Evolutionary conservation across 2,888 invertebrate genomes (phyloP), one percentile per base, ranked within the genome.

Genomic region (Diabrotica balteata): DNA sequence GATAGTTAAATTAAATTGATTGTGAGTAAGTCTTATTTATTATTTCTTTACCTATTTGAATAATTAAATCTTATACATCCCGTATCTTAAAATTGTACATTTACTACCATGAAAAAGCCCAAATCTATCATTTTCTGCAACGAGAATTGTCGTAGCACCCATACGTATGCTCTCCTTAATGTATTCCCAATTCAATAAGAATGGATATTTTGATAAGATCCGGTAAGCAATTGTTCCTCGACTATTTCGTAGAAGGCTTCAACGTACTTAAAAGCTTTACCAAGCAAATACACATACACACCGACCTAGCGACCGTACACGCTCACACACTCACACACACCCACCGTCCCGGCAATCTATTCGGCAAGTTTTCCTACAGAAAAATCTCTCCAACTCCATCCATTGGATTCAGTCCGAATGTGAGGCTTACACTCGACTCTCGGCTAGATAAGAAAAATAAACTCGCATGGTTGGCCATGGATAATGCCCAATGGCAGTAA

Each of bases 371-470:
- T 63, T 51, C 52, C 65, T 63, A 69, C 51, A 55, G 60, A 59
- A 65, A 69, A 65, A 54, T 63, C 54, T 51, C 63, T 63, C 44
- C 32, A 47, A 59, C 59, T 55, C 22, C 11, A 32, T 32, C 32
- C 32, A n/a, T 7, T 43, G 64, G 52, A 64, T 51, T 64, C 57
- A 46, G 57, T 63, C 53, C 61, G 62, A 65, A 63, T 64, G 61
- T 51, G 46, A 64, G 57, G 63, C 66, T 66, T 68, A 66, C 68
- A 17, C 46, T 45, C 67, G 62, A 64, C 67, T 64, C 67, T 63
- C 58, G 59, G 53, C 54, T 62, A 71, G 71, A 69, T 69, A 67
- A 66, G 67, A 68, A 68, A 70, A 72, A 67, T 72, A 70, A 67
- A 67, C 68, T 59, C 58, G 68, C 70, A 66, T 66, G 59, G 66